phyloP scores from a whole-genome alignment of 2,113 vertebrate genomes.

The Rhombomys opimus region DNA sequence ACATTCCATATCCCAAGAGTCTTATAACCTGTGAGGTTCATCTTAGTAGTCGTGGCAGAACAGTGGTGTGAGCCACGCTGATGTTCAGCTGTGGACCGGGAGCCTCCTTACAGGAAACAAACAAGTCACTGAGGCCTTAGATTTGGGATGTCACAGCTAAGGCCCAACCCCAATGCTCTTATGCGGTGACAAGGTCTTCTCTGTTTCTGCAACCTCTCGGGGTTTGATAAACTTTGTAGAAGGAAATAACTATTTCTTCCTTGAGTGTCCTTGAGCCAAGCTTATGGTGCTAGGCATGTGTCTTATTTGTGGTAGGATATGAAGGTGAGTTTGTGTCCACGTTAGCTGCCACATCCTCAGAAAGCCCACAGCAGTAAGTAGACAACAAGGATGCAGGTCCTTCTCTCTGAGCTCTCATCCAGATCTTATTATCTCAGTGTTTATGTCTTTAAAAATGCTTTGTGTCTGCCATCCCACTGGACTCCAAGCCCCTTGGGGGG shows the following conservation, averaged over 20 bases:
- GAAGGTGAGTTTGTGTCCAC: background rate
- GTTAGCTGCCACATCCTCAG: background rate
- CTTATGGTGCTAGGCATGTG: background rate
- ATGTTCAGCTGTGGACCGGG: background rate
- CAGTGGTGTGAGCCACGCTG: background rate
- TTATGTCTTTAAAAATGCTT: background rate
- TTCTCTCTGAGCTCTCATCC: background rate
- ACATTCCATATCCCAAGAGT: background rate
- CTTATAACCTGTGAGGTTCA: background rate
- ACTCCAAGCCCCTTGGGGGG: background rate
- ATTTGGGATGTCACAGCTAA: background rate
- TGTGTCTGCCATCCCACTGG: background rate
- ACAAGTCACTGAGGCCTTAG: background rate
- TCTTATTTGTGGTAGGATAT: background rate
- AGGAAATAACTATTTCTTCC: background rate
- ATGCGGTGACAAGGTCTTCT: background rate
- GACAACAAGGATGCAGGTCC: background rate
- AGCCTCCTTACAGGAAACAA: background rate
- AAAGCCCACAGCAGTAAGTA: background rate
- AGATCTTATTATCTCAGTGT: background rate
- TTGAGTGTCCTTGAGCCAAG: background rate
- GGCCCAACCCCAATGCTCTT: background rate
- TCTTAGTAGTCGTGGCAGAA: background rate
- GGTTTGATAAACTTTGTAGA: background rate
- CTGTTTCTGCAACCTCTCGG: too few species aligned